These are phyloP conservation scores for Alauda arvensis DNA, from an alignment of 2,797 vertebrate species.

Conservation along the genomic window DNA sequence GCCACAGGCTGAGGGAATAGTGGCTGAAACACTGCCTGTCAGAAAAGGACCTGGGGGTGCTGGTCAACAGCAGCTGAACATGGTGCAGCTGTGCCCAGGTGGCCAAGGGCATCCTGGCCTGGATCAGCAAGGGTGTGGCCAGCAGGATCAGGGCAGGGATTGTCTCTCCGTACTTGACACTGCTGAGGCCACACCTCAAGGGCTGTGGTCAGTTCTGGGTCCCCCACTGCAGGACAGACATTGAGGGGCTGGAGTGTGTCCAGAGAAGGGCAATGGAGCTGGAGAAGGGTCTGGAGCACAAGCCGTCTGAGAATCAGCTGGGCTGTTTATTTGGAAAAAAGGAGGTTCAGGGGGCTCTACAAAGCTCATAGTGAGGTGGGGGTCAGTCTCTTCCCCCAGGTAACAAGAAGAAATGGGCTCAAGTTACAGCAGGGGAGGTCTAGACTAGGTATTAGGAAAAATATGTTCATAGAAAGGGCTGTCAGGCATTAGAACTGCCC, in stretches of 20 bases:
- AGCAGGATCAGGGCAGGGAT: rapidly evolving
- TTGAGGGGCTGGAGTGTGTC: rapidly evolving
- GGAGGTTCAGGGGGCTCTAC: no score
- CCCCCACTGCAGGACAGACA: background rate
- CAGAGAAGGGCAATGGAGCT: rapidly evolving
- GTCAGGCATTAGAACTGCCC: background rate
- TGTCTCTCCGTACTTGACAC: rapidly evolving
- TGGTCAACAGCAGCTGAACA: background rate
- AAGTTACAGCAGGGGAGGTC: background rate
- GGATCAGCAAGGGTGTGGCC: rapidly evolving
- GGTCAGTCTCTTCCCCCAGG: background rate
- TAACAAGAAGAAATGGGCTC: background rate
- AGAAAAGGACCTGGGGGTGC: background rate
- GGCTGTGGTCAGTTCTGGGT: background rate
- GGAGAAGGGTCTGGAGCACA: background rate
- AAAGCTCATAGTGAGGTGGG: background rate
- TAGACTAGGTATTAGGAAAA: background rate
- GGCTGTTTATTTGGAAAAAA: background rate
- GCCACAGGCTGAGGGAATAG: background rate
- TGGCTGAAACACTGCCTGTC: rapidly evolving
- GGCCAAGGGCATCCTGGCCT: background rate
- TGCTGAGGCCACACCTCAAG: background rate
- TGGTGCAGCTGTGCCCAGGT: no score
- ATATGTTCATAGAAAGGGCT: background rate
- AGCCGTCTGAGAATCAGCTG: background rate